These are phyloP conservation scores for Acronicta leporina DNA, from an alignment of 2,888 invertebrate genomes.

Conservation along the genomic window DNA sequence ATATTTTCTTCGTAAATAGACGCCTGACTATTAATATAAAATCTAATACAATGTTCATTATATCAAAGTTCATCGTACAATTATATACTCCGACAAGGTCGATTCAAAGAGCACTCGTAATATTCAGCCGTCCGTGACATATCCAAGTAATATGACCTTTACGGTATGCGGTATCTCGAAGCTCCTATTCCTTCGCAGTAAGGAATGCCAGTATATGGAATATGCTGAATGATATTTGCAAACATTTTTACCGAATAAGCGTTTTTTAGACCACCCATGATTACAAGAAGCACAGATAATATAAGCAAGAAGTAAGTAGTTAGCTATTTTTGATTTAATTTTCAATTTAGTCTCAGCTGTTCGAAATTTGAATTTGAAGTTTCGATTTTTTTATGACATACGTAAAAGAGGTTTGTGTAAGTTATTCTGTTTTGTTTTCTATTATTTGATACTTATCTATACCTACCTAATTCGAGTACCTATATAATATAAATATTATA, in stretches of 20 bases:
- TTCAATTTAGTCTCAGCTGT: neutral
- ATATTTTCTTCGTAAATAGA: no score
- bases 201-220: constrained; percentile 15
- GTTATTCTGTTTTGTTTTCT: no score
- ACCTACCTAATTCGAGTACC: no score
- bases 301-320: no score
- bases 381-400: no score
- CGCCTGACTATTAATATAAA: no score
- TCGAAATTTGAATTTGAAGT: neutral
- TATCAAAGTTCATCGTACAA: constrained; percentile 32
- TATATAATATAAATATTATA: no score
- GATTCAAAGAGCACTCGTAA: constrained; percentile 25
- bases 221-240: constrained; percentile 11
- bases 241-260: neutral
- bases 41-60: neutral
- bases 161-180: constrained; percentile 32
- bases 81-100: constrained; percentile 24
- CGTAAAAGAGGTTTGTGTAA: no score
- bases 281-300: no score
- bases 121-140: constrained; percentile 54
- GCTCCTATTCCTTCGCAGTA: constrained; percentile 24
- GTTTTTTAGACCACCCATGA: constrained; percentile 8
- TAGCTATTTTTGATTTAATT: no score
- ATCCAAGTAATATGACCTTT: constrained; percentile 49
- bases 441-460: no score